Conservation (phyloP, 2,113 vertebrate species). For the Gavialis gangeticus region DNA sequence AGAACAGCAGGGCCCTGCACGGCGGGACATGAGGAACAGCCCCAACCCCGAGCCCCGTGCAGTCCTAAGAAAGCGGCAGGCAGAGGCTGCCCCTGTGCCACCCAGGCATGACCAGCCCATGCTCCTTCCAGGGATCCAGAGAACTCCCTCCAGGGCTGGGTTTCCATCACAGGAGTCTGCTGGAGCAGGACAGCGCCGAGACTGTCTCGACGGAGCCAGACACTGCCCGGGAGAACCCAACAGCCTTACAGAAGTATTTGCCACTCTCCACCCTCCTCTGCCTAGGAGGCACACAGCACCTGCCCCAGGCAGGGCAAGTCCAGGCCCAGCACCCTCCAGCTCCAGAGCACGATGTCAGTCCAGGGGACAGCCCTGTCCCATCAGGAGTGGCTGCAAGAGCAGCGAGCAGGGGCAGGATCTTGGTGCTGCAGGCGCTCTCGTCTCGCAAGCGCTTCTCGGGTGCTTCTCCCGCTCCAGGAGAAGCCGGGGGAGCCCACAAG, state of each 20-base stretch:
- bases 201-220: not conserved
- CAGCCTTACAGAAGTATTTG: not conserved
- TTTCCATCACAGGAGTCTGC: not conserved
- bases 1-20: not conserved
- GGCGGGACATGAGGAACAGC: too few species aligned
- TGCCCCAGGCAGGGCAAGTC: fast-evolving
- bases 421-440: not conserved
- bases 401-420: fast-evolving
- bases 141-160: not conserved
- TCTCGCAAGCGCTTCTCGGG: not conserved
- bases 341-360: not conserved
- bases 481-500: not conserved
- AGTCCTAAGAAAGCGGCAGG: not conserved
- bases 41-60: too few species aligned
- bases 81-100: fast-evolving
- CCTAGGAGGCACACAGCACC: not conserved
- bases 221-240: not conserved
- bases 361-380: not conserved
- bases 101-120: fast-evolving
- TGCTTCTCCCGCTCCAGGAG: fast-evolving
- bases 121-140: not conserved
- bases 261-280: not conserved
- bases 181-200: fast-evolving
- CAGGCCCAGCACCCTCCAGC: not conserved
- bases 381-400: not conserved